Percentiles rank a stretch among this genome's conserved stretches.
Conservation (phyloP, 2,113 vertebrate genomes). For the Pachypanchax playfairii region DNA sequence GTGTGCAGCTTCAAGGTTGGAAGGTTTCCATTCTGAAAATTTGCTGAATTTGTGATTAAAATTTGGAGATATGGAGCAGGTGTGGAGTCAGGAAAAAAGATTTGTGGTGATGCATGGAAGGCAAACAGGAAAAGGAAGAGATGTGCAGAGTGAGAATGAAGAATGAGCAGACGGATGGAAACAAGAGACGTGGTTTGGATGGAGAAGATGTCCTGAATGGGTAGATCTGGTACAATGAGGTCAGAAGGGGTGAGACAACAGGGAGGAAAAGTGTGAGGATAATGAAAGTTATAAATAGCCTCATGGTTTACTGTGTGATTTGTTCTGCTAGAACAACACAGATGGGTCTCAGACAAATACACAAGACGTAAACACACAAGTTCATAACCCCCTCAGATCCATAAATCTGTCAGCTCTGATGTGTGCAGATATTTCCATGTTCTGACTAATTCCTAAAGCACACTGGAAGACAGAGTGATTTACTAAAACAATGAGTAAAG, state of each 20-base stretch:
- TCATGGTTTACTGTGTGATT: constrained; percentile 42
- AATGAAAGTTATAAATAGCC: constrained; percentile 62
- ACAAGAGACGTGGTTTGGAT: neutral
- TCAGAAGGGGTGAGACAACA: constrained; percentile 22
- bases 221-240: constrained; percentile 50
- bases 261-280: constrained; percentile 17
- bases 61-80: neutral
- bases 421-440: neutral
- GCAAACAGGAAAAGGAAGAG: neutral
- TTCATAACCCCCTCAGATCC: neutral
- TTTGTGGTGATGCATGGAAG: neutral
- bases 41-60: neutral
- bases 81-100: neutral
- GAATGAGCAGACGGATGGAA: constrained; percentile 1
- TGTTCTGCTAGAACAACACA: constrained; percentile 39
- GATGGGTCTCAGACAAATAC: constrained; percentile 40
- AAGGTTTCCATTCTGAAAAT: constrained; percentile 15
- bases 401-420: constrained; percentile 3
- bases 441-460: constrained; percentile 18
- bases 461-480: constrained; percentile 17
- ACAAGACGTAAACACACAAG: constrained; percentile 17
- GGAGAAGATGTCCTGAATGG: constrained; percentile 12
- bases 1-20: constrained; percentile 21
- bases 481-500: neutral
- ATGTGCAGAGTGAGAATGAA: neutral